phyloP scores from a whole-genome alignment of 2,113 vertebrate genomes.

The Danionella cerebrum region DNA sequence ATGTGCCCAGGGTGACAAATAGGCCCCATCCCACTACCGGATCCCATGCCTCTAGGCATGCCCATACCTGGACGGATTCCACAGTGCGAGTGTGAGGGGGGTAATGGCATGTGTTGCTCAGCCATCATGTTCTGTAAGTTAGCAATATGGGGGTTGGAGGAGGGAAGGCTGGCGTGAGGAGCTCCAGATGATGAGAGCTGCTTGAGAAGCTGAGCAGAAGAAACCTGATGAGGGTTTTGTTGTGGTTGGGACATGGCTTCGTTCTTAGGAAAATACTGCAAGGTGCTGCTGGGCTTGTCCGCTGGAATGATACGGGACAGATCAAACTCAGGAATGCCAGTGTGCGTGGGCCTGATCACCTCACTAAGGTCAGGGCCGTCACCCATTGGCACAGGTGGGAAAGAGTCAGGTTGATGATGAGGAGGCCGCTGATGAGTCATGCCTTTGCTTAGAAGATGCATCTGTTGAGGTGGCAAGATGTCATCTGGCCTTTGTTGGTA shows the following conservation, averaged over 20 bases:
- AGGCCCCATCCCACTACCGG: slow-evolving; percentile 67
- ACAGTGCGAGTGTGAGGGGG: slow-evolving; percentile 61
- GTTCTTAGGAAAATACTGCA: slow-evolving; percentile 95
- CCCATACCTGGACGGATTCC: slow-evolving; percentile 68
- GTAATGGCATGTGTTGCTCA: slow-evolving; percentile 74
- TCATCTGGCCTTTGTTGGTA: slow-evolving; percentile 75
- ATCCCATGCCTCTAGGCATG: slow-evolving; percentile 65
- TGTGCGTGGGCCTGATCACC: slow-evolving; percentile 86
- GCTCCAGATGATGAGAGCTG: slow-evolving; percentile 59
- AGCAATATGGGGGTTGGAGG: slow-evolving; percentile 90
- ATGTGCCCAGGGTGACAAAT: slow-evolving; percentile 86
- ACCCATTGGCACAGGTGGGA: slow-evolving; percentile 70
- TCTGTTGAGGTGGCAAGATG: slow-evolving; percentile 70
- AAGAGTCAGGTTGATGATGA: slow-evolving; percentile 60
- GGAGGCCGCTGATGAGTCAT: slow-evolving; percentile 59
- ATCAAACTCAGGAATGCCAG: slow-evolving; percentile 94
- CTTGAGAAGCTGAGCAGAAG: slow-evolving; percentile 63
- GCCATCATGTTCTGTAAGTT: slow-evolving; percentile 98
- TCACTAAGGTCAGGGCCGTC: slow-evolving; percentile 89
- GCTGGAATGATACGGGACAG: slow-evolving; percentile 96
- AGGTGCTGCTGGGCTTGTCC: slow-evolving; percentile 95
- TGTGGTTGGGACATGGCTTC: slow-evolving; percentile 61
- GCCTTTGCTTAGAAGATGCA: slow-evolving; percentile 79
- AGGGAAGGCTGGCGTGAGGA: slow-evolving; percentile 47
- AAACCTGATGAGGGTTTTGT: slow-evolving; percentile 54